phyloP scores from a whole-genome alignment of 23 tunicate species.

The Ascidia mentula region DNA sequence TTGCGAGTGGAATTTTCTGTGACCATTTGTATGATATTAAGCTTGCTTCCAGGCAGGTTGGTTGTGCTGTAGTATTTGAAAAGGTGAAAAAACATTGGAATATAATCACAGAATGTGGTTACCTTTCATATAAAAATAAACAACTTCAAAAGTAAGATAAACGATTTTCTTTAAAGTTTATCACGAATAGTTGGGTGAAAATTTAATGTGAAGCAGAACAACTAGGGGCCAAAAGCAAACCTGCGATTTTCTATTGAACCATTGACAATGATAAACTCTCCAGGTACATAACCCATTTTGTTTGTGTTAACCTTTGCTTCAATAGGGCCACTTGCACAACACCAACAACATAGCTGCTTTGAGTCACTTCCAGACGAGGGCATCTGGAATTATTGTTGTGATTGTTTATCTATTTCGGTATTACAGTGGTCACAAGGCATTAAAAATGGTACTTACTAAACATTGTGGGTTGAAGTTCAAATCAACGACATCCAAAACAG shows the following conservation, averaged over 20 bases:
- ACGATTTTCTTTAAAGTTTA: no score
- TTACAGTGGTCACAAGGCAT: no score
- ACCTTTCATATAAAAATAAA: no score
- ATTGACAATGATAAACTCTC: constrained; percentile 44
- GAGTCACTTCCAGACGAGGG: constrained; percentile 23
- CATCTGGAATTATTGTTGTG: neutral
- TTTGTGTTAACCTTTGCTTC: constrained; percentile 9
- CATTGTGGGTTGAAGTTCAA: constrained; percentile 29
- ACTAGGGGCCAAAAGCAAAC: no score
- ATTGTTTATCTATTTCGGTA: neutral
- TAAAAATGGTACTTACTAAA: constrained; percentile 12
- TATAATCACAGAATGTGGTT: no score
- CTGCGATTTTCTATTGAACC: constrained; percentile 35
- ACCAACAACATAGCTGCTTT: constrained; percentile 47
- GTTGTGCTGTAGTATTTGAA: constrained; percentile 14
- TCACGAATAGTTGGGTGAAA: no score
- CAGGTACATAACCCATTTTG: constrained; percentile 49
- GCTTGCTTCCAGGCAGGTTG: constrained; percentile 10
- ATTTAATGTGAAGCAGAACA: no score
- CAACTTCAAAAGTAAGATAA: no score
- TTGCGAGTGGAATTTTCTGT: constrained; percentile 33
- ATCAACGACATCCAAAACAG: constrained; percentile 46
- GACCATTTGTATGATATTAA: constrained; percentile 32
- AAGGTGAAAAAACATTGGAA: no score
- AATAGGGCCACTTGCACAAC: constrained; percentile 57